Evolutionary conservation across 2,113 vertebrate species (phyloP).

Genomic region (Pseudonaja textilis): DNA sequence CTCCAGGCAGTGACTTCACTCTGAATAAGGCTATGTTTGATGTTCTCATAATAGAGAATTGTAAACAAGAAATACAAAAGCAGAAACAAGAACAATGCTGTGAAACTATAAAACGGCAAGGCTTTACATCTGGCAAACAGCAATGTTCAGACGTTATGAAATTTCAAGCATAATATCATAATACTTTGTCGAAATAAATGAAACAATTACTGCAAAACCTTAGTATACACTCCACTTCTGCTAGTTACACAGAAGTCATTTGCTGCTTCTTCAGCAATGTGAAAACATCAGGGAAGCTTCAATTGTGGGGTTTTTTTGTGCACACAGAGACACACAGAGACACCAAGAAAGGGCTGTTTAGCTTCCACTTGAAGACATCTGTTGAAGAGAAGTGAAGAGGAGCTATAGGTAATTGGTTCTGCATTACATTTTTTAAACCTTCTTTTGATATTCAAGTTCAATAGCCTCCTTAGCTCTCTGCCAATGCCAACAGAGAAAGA

Average conservation of each 20-base stretch:
- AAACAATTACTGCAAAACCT: slow-evolving; percentile 6
- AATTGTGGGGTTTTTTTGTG: not conserved
- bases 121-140: not conserved
- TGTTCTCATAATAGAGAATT: not conserved
- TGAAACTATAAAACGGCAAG: not conserved
- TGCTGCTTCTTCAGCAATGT: not conserved
- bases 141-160: not conserved
- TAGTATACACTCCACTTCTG: not conserved
- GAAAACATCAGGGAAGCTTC: not conserved
- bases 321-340: not conserved
- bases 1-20: not conserved
- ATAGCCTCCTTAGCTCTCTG: not conserved
- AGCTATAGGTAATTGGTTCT: not conserved
- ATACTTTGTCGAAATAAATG: not conserved
- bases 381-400: not conserved
- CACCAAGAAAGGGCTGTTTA: not conserved
- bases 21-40: not conserved
- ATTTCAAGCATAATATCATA: not conserved
- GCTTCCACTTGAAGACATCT: not conserved
- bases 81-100: not conserved
- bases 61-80: not conserved
- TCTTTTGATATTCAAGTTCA: not conserved
- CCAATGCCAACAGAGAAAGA: not conserved
- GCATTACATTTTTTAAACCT: not conserved
- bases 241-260: not conserved